A percentile compares a stretch with the other conserved stretches of the same genome.
These are phyloP conservation scores for Colinus virginianus DNA, from an alignment of 2,113 vertebrate genomes.

Conservation along the genomic window DNA sequence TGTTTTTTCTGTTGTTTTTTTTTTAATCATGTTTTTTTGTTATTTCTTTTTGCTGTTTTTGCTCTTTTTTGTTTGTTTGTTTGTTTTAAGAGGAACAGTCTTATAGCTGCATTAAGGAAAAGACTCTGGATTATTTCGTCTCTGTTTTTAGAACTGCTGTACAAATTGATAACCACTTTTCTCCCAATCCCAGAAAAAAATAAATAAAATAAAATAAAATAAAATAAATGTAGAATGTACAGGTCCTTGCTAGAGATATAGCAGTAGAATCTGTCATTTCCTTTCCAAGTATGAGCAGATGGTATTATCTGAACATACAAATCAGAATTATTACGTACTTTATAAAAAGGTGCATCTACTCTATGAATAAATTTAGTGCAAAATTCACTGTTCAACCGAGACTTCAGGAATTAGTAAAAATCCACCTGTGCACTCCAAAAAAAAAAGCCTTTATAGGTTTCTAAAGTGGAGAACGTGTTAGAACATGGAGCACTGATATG, in stretches of 20 bases:
- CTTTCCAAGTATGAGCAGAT: slow-evolving; percentile 7
- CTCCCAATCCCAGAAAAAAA: neutral
- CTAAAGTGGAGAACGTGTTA: neutral
- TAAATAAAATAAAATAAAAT: neutral
- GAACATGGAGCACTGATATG: neutral
- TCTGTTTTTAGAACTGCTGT: neutral
- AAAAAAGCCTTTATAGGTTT: slow-evolving; percentile 29
- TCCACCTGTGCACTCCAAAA: slow-evolving; percentile 11
- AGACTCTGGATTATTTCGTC: neutral
- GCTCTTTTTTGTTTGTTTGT: neutral
- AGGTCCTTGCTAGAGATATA: neutral
- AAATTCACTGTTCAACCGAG: slow-evolving; percentile 2
- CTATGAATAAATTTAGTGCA: slow-evolving; percentile 64
- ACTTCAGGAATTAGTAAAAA: slow-evolving; percentile 40
- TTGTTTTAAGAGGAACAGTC: neutral
- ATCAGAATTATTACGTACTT: slow-evolving; percentile 26
- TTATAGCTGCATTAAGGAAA: neutral
- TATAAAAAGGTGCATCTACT: neutral
- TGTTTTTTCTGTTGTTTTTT: neutral
- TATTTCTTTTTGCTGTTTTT: neutral
- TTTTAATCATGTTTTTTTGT: neutral
- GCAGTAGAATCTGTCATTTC: neutral
- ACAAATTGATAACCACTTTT: slow-evolving; percentile 22
- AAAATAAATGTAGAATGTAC: neutral
- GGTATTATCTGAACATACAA: slow-evolving; percentile 15